Percentiles rank a stretch among this genome's conserved stretches.
Evolutionary conservation across 2,888 invertebrate genomes (phyloP).

Genomic region (Lutraria lutraria): DNA sequence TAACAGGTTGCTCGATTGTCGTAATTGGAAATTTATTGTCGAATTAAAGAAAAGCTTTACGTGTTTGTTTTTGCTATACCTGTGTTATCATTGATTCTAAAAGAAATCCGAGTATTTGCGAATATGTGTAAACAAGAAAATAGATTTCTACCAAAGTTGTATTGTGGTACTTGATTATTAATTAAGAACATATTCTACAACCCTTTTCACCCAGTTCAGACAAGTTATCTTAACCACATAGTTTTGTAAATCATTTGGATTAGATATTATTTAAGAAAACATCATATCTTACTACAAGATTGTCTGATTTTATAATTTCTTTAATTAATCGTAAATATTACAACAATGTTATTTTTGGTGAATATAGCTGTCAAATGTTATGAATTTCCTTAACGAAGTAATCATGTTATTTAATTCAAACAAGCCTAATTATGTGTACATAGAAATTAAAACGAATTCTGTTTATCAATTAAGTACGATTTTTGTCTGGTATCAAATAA

Average conservation of each 20-base stretch:
- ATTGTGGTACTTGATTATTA: background rate
- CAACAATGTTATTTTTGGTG: too few species aligned
- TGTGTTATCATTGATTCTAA: background rate
- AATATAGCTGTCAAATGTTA: too few species aligned
- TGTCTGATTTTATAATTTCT: too few species aligned
- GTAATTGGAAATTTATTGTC: conserved; percentile 46
- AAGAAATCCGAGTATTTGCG: background rate
- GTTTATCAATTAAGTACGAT: too few species aligned
- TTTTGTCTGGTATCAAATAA: too few species aligned
- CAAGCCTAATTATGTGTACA: too few species aligned
- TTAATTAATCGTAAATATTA: too few species aligned
- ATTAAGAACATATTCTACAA: conserved; percentile 16
- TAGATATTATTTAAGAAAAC: background rate
- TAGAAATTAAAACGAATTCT: too few species aligned
- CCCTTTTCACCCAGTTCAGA: background rate
- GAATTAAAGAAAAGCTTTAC: conserved; percentile 20
- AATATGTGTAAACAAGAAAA: background rate
- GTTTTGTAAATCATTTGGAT: background rate
- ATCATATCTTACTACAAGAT: too few species aligned
- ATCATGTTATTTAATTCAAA: too few species aligned
- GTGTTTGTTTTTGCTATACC: conserved; percentile 12
- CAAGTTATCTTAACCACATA: conserved; percentile 3
- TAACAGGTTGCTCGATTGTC: conserved; percentile 29
- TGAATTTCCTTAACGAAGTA: too few species aligned
- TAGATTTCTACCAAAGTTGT: background rate